Conservation (phyloP, 2,888 invertebrate species). For the Melieria crassipennis region DNA sequence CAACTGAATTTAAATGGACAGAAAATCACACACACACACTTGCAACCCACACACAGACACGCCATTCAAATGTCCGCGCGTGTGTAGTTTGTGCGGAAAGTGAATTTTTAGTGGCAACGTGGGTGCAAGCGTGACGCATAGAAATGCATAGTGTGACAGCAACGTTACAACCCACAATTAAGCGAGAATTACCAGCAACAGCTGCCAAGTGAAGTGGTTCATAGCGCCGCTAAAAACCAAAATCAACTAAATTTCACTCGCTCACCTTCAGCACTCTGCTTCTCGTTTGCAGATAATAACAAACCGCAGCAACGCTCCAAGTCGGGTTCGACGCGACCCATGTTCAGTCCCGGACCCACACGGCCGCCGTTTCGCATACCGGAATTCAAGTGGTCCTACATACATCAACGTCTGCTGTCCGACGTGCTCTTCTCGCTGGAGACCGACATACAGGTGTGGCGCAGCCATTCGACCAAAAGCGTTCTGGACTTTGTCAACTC, state of each 20-base stretch:
- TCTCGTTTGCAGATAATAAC: slow-evolving; percentile 18
- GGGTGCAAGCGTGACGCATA: not conserved
- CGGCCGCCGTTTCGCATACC: slow-evolving; percentile 98
- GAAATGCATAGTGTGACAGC: not conserved
- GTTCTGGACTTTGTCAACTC: slow-evolving; percentile 98
- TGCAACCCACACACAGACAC: too few species aligned
- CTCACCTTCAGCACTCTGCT: not conserved
- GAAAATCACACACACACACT: too few species aligned
- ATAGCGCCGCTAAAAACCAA: too few species aligned
- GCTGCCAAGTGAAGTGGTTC: not conserved
- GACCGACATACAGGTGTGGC: slow-evolving; percentile 94
- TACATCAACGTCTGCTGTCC: slow-evolving; percentile 94
- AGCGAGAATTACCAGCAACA: slow-evolving; percentile 7
- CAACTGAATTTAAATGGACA: too few species aligned
- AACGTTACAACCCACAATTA: slow-evolving; percentile 15
- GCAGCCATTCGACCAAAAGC: slow-evolving; percentile 94
- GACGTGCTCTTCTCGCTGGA: slow-evolving; percentile 97
- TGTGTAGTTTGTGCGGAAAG: too few species aligned
- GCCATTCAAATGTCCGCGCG: too few species aligned
- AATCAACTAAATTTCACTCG: not conserved
- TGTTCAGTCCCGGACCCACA: slow-evolving; percentile 93
- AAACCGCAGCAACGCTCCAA: slow-evolving; percentile 65
- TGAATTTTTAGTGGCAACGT: not conserved
- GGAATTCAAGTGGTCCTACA: slow-evolving; percentile 99
- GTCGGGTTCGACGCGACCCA: slow-evolving; percentile 79